Conservation (phyloP, 2,888 invertebrate species). For the Cenopis cana region DNA sequence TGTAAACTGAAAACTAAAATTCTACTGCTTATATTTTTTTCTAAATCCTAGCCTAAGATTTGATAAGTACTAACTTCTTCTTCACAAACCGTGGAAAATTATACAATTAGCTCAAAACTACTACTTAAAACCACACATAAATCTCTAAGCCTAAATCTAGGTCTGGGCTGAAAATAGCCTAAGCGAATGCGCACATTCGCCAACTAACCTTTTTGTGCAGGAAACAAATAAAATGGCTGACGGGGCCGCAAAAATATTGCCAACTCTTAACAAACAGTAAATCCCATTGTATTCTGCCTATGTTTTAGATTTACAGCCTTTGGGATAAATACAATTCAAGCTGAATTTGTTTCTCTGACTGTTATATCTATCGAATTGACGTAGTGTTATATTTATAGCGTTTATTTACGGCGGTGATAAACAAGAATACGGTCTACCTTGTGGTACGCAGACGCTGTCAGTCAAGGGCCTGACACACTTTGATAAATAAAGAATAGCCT, state of each 20-base stretch:
- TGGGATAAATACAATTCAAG: background rate
- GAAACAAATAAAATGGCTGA: slow-evolving; percentile 30
- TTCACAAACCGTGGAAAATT: no score
- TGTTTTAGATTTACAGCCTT: slow-evolving; percentile 1
- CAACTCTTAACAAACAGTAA: slow-evolving; percentile 23
- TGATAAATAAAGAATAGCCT: no score
- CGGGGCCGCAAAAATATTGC: slow-evolving; percentile 21
- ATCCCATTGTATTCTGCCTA: background rate
- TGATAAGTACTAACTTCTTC: no score
- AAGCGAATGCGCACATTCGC: background rate
- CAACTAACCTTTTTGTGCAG: slow-evolving; percentile 16
- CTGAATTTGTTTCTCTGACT: background rate
- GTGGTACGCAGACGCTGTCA: no score
- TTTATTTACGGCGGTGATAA: no score
- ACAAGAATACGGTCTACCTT: no score
- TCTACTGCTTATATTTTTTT: no score
- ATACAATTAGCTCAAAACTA: background rate
- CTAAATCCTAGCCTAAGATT: no score
- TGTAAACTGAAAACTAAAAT: no score
- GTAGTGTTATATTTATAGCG: no score
- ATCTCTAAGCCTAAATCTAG: background rate
- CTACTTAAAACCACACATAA: background rate
- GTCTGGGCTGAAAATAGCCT: background rate
- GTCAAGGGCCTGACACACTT: no score
- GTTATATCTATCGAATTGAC: background rate